Percentiles rank a stretch among this genome's conserved stretches.
Conservation (phyloP, 2,113 vertebrate species). For the Symphodus melops region DNA sequence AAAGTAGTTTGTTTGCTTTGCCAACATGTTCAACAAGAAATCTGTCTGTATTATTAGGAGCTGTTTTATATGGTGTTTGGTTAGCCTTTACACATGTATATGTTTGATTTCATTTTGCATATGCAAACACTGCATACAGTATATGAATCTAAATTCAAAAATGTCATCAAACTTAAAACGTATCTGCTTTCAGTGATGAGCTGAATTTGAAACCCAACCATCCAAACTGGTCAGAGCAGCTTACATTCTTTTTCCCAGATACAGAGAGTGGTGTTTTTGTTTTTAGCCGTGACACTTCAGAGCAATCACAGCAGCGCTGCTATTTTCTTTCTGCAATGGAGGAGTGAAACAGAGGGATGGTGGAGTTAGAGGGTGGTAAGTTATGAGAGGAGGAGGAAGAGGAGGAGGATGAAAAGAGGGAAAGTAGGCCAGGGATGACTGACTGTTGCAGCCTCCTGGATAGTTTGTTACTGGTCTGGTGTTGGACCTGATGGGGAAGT, state of each 20-base stretch:
- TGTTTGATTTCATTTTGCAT: conserved; percentile 43
- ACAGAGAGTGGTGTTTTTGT: conserved; percentile 38
- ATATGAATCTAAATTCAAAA: neutral
- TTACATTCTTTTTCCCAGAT: conserved; percentile 50
- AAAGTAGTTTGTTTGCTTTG: conserved; percentile 6
- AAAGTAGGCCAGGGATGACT: conserved; percentile 70
- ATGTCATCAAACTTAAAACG: conserved; percentile 2
- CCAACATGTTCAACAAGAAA: conserved; percentile 5
- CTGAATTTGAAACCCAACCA: conserved; percentile 19
- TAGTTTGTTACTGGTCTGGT: conserved; percentile 45
- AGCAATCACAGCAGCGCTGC: conserved; percentile 49
- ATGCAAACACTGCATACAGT: conserved; percentile 28
- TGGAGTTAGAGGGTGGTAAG: conserved; percentile 39
- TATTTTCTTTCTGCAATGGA: conserved; percentile 38
- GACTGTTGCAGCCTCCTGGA: conserved; percentile 58
- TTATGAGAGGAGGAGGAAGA: conserved; percentile 28
- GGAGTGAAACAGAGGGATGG: conserved; percentile 45
- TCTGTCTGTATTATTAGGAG: neutral
- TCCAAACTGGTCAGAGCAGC: neutral
- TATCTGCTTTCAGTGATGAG: conserved; percentile 1
- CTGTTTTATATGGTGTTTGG: conserved; percentile 2
- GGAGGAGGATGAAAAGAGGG: conserved; percentile 50
- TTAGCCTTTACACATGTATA: conserved; percentile 16
- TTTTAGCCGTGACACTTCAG: conserved; percentile 48
- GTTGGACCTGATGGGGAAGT: conserved; percentile 47